Base-by-base conservation (phyloP, 2,113 vertebrate genomes). In the Dipodomys stephensi region DNA sequence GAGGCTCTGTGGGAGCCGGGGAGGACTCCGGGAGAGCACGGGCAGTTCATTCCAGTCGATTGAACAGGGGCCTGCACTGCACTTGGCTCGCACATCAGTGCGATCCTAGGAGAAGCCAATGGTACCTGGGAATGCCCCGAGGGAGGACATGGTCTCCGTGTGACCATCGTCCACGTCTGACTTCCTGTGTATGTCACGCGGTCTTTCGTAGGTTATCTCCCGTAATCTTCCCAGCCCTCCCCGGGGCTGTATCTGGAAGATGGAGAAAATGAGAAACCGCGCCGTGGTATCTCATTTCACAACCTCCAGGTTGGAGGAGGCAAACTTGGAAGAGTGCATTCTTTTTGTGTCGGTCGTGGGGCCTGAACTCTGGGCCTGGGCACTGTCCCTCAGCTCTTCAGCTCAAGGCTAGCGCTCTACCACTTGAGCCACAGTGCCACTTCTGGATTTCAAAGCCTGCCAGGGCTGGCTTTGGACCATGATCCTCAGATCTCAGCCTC, bases 21-120 rank as follows among this genome's bases (percentile, higher is more conserved):
- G n/a, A 53, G 18, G 60, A 71, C 30, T 5, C 6, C 9, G 23
- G 13, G 71, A 64, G 57, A 77, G 93, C 94, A 93, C 93, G 87
- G 82, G 71, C 65, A 57, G 68, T 95, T 91, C 84, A 65, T 89
- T 92, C 89, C 25, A 23, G 84, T 25, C 92, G 84, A 92, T 94
- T 91, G 90, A 95, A 78, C 35, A 85, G 32, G 15, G 23, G 69
- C 22, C 67, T 92, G 83, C 91, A 89, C 95, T 93, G 83, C 83
- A 74, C 39, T 92, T 91, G 78, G 72, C 57, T 71, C 53, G 87
- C 28, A 93, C 49, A 49, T 89, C n/a, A 68, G 8, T 86, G 18
- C 44, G n/a, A 28, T 80, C 73, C n/a, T 65, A 60, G 28, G 68
- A 79, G 76, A 88, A 87, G 11, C 57, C 77, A 82, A 73, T 62